Evolutionary conservation across 1,140 invertebrate genomes (phyloP).

Genomic region (Drosophila tsacasi): DNA sequence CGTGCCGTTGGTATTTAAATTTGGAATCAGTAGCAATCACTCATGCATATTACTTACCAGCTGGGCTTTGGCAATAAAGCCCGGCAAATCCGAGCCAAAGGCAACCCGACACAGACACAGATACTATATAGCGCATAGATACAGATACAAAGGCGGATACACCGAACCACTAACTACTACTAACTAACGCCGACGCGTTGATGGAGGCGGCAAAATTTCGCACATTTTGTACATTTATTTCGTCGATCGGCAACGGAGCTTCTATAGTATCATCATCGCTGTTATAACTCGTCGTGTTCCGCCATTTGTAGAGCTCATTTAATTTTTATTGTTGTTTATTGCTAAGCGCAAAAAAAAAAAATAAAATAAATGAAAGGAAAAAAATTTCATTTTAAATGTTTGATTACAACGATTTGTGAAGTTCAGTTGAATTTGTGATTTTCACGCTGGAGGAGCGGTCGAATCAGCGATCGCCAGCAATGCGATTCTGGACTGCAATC

Average conservation of each 20-base stretch:
- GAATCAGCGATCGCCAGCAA: conserved; percentile 46
- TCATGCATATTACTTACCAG: conserved; percentile 43
- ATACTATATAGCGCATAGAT: conserved; percentile 5
- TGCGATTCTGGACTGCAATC: conserved; percentile 69
- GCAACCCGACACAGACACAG: conserved; percentile 4
- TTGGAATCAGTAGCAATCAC: conserved; percentile 25
- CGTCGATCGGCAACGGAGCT: conserved; percentile 38
- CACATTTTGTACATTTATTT: conserved; percentile 57
- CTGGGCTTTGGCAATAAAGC: conserved; percentile 51
- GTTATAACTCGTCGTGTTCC: conserved; percentile 62
- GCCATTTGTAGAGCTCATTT: conserved; percentile 81
- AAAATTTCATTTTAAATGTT: conserved; percentile 81
- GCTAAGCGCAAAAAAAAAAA: conserved; percentile 65
- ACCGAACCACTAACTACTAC: conserved; percentile 39
- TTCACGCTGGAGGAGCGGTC: conserved; percentile 69
- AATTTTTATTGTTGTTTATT: conserved; percentile 83
- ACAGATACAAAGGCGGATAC: conserved; percentile 14
- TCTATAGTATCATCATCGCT: conserved; percentile 38
- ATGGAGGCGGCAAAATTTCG: conserved; percentile 72
- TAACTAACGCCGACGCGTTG: conserved; percentile 41
- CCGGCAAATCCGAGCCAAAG: conserved; percentile 22
- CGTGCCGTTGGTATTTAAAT: background rate
- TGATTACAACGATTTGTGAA: conserved; percentile 84
- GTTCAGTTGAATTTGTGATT: conserved; percentile 84
- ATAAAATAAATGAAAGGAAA: background rate